These are phyloP conservation scores for Agrochola lota DNA, from an alignment of 2,888 invertebrate species.

Conservation along the genomic window DNA sequence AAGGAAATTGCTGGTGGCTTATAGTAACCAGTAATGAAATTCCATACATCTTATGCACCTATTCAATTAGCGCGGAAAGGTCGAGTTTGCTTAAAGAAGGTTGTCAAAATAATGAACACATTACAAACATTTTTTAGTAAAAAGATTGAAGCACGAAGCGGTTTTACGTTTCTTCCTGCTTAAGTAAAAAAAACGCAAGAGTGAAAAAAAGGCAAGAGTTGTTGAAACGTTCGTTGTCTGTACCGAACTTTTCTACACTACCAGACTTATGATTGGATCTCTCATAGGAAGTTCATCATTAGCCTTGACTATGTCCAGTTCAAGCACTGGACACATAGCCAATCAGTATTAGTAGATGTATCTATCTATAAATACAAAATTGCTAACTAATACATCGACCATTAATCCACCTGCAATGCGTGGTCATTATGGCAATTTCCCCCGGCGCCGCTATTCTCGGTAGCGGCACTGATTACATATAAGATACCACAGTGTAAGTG, in stretches of 20 bases:
- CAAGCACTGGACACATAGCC: neutral
- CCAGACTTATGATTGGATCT: neutral
- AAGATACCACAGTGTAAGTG: slow-evolving; percentile 33
- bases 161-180: neutral
- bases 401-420: slow-evolving; percentile 46
- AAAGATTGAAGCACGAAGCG: neutral
- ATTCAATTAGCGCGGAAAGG: no score
- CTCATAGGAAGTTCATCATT: neutral
- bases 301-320: neutral
- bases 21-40: no score
- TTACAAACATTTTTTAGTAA: neutral
- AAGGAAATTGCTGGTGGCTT: no score
- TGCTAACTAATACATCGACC: slow-evolving; percentile 18
- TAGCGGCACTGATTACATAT: slow-evolving; percentile 31
- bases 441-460: slow-evolving; percentile 30
- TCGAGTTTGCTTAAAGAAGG: no score
- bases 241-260: neutral
- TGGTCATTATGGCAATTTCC: slow-evolving; percentile 50
- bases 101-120: no score
- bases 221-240: neutral
- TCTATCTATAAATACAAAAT: slow-evolving; percentile 20
- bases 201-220: neutral
- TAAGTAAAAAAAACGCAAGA: neutral
- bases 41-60: no score
- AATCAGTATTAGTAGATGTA: neutral